These are phyloP conservation scores for Coptotermes formosanus DNA, from an alignment of 1,140 invertebrate species.

Conservation along the genomic window DNA sequence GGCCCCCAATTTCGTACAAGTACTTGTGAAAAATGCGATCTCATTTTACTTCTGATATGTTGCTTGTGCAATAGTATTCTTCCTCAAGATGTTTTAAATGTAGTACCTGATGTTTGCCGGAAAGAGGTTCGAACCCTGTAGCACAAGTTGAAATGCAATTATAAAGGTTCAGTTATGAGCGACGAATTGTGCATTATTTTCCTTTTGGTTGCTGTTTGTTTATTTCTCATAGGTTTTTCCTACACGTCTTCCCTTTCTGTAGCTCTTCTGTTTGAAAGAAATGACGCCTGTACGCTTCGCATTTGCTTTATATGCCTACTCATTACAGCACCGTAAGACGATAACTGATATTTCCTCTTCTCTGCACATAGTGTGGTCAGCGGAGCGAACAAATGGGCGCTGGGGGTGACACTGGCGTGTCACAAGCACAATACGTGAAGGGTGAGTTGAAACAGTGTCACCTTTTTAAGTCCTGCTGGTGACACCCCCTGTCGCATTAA, in stretches of 20 bases:
- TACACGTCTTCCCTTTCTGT: neutral
- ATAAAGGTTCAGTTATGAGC: no score
- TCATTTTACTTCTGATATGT: no score
- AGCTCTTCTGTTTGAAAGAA: neutral
- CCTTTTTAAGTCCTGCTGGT: neutral
- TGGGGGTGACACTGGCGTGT: neutral
- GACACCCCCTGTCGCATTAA: neutral
- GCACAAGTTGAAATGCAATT: no score
- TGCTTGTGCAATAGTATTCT: no score
- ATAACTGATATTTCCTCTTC: neutral
- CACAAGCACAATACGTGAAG: neutral
- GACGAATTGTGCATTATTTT: no score
- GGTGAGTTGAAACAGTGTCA: slow-evolving; percentile 1
- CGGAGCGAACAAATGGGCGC: neutral
- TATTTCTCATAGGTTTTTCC: neutral
- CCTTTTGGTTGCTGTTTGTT: neutral
- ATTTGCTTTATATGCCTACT: neutral
- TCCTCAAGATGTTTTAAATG: no score
- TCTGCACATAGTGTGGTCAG: slow-evolving; percentile 8
- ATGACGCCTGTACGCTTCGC: neutral
- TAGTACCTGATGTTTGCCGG: no score
- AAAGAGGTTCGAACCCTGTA: no score
- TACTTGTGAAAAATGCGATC: no score
- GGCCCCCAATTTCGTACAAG: no score
- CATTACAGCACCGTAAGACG: neutral